Percentiles rank a stretch among this genome's conserved stretches.
These are phyloP conservation scores for Phengaris alcon DNA, from an alignment of 2,888 invertebrate species.

Conservation along the genomic window DNA sequence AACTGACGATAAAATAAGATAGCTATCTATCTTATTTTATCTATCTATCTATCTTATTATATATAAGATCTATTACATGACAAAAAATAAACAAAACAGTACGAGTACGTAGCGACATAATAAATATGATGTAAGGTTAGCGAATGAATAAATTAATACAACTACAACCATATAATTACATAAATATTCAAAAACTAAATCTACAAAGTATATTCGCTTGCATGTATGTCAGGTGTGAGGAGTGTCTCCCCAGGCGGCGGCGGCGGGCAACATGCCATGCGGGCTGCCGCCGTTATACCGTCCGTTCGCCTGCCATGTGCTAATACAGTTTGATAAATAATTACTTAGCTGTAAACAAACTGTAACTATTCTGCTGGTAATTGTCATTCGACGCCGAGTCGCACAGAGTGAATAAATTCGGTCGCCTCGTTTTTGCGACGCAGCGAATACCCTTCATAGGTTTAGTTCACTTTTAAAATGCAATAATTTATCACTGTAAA, in stretches of 20 bases:
- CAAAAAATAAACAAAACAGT: neutral
- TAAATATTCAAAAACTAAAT: constrained; percentile 10
- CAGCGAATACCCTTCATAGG: neutral
- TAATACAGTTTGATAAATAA: neutral
- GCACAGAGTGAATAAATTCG: neutral
- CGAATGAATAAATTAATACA: constrained; percentile 17
- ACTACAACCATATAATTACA: constrained; percentile 11
- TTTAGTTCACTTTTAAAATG: constrained; percentile 19
- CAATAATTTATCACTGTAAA: constrained; percentile 23
- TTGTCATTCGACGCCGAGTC: neutral
- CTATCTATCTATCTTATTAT: too few relatives aligned
- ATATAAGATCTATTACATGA: neutral
- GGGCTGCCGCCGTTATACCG: neutral
- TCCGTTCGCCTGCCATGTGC: neutral
- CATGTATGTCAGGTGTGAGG: neutral
- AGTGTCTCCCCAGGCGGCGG: neutral
- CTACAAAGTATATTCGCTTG: constrained; percentile 1
- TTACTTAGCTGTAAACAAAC: neutral
- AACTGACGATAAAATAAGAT: neutral
- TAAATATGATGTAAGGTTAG: constrained; percentile 4
- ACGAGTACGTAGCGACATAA: neutral
- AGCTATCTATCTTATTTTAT: too few relatives aligned
- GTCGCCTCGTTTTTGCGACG: neutral
- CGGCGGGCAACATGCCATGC: neutral
- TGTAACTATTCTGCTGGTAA: neutral